Conservation (phyloP, 2,113 vertebrate genomes). For the Sapajus apella region DNA sequence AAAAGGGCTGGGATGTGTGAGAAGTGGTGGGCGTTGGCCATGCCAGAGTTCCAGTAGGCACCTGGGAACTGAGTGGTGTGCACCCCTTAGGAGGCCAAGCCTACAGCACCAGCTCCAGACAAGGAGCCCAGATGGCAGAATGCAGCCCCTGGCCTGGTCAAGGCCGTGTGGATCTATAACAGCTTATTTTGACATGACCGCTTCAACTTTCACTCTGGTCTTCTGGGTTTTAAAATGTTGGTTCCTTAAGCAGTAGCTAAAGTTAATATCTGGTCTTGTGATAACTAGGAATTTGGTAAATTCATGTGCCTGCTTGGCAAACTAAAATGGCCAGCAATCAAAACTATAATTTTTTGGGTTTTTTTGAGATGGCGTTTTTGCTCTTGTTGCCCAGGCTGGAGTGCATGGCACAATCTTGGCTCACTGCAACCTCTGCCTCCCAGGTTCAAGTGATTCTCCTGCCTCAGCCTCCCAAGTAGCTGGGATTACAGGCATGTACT, state of each 20-base stretch:
- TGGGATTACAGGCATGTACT: too few species aligned
- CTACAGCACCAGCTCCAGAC: constrained; percentile 83
- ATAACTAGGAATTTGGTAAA: constrained; percentile 48
- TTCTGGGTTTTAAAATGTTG: neutral
- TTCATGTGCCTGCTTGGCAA: constrained; percentile 40
- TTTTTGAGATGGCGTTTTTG: too few species aligned
- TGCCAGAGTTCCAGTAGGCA: constrained; percentile 83
- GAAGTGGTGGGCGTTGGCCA: constrained; percentile 86
- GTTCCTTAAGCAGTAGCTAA: constrained; percentile 31
- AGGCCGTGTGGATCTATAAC: neutral
- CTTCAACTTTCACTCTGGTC: neutral
- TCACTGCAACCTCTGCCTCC: too few species aligned
- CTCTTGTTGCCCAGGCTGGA: too few species aligned
- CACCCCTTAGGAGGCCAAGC: constrained; percentile 82
- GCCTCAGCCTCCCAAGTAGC: too few species aligned
- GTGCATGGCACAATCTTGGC: too few species aligned
- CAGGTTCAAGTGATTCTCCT: too few species aligned
- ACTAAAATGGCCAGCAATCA: constrained; percentile 42
- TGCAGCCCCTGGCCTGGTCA: constrained; percentile 63
- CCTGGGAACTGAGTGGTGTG: constrained; percentile 83
- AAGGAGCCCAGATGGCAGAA: constrained; percentile 83
- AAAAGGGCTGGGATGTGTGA: constrained; percentile 87
- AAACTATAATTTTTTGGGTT: neutral
- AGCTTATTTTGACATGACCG: neutral
- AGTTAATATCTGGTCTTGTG: neutral